Percentiles rank a stretch among this genome's conserved stretches.
Conservation (phyloP, 2,797 vertebrate species). For the Staurois parvus region DNA sequence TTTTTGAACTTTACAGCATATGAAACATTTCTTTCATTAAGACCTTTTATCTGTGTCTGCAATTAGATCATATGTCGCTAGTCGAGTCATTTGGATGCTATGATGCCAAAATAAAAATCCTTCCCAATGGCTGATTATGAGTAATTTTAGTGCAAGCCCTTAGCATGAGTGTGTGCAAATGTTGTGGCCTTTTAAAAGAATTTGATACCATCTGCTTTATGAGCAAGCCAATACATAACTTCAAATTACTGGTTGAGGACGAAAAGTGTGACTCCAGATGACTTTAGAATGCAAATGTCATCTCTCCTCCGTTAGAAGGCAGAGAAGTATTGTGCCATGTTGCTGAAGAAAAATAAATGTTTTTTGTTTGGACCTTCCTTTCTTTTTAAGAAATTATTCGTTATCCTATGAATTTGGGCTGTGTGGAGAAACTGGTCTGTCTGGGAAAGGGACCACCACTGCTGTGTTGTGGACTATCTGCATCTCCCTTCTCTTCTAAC, state of each 20-base stretch:
- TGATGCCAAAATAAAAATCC: background rate
- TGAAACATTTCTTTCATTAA: background rate
- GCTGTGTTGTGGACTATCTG: no score
- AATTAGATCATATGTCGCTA: background rate
- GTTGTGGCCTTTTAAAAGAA: slow-evolving; percentile 14
- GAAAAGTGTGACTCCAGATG: background rate
- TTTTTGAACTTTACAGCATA: background rate
- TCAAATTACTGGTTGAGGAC: background rate
- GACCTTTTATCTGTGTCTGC: background rate
- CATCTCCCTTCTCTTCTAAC: no score
- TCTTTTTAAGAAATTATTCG: no score
- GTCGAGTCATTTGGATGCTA: background rate
- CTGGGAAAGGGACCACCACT: no score
- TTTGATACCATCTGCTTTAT: background rate
- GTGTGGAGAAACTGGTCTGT: no score
- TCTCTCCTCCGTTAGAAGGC: background rate
- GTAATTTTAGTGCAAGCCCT: background rate
- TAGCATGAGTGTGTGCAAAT: background rate
- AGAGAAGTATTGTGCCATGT: background rate
- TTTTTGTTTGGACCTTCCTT: no score
- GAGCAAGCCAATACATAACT: slow-evolving; percentile 62
- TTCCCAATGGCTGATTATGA: background rate
- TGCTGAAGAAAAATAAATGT: no score
- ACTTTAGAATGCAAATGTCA: background rate
- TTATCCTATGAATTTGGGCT: no score